Evolutionary conservation across 2,888 invertebrate species (phyloP).

Genomic region (Spialia ferax): DNA sequence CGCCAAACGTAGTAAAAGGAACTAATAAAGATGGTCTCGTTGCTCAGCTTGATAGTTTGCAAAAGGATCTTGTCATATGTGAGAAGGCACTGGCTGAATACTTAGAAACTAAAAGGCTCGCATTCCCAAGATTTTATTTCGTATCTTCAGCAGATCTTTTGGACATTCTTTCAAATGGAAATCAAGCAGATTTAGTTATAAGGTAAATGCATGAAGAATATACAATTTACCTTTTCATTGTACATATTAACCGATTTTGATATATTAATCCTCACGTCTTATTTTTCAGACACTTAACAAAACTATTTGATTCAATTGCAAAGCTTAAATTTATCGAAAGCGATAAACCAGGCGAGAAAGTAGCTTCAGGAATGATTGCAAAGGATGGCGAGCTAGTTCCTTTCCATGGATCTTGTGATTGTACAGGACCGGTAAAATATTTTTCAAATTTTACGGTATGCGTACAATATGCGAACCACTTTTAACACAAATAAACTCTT

Average conservation of each 20-base stretch:
- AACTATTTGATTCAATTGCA: constrained; percentile 98
- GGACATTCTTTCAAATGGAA: constrained; percentile 98
- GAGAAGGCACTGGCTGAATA: constrained; percentile 99
- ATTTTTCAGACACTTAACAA: constrained; percentile 93
- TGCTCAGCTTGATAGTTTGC: constrained; percentile 92
- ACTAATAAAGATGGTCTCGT: constrained; percentile 95
- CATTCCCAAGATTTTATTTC: constrained; percentile 98
- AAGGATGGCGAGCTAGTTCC: constrained; percentile 98
- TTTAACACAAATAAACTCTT: too few species aligned
- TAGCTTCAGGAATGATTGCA: constrained; percentile 95
- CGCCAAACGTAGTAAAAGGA: constrained; percentile 95
- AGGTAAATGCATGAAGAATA: constrained; percentile 66
- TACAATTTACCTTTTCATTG: too few species aligned
- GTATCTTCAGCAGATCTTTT: constrained; percentile 98
- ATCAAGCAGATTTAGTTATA: constrained; percentile 95
- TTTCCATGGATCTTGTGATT: constrained; percentile 92
- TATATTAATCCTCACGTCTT: not conserved
- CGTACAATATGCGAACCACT: too few species aligned
- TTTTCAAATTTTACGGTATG: not conserved
- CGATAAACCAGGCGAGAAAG: constrained; percentile 84
- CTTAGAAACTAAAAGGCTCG: constrained; percentile 97
- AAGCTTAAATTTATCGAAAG: constrained; percentile 91
- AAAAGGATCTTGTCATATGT: constrained; percentile 95
- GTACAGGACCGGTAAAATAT: constrained; percentile 92
- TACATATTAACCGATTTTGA: too few species aligned